These are phyloP conservation scores for Drosophila colorata DNA, from an alignment of 2,888 invertebrate species.

Conservation along the genomic window DNA sequence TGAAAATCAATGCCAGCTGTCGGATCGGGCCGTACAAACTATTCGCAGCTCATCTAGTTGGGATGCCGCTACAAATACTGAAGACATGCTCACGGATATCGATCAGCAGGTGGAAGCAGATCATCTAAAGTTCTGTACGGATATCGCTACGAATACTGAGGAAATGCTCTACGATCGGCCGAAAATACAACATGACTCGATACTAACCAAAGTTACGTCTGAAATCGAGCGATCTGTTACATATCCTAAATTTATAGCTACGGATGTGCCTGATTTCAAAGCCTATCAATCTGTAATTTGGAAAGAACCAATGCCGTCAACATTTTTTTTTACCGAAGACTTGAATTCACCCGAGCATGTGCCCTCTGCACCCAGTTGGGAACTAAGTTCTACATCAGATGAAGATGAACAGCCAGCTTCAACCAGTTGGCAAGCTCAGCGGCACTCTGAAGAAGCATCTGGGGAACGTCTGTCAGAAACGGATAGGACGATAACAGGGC, in stretches of 20 bases:
- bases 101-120: no score
- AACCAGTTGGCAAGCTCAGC: not conserved
- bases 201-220: not conserved
- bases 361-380: no score
- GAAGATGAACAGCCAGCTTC: not conserved
- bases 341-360: no score
- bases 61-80: slow-evolving; percentile 3
- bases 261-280: no score
- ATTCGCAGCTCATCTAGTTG: not conserved
- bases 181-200: no score
- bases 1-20: not conserved
- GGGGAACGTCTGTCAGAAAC: no score
- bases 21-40: slow-evolving; percentile 1
- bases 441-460: not conserved
- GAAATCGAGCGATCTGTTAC: not conserved
- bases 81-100: not conserved
- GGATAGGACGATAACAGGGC: no score
- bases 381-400: not conserved
- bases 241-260: no score
- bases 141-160: not conserved
- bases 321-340: no score
- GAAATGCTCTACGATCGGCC: not conserved
- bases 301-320: no score
- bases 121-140: not conserved
- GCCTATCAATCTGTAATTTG: no score